phyloP scores from a whole-genome alignment of 2,797 vertebrate genomes.

The Ceryle rudis region DNA sequence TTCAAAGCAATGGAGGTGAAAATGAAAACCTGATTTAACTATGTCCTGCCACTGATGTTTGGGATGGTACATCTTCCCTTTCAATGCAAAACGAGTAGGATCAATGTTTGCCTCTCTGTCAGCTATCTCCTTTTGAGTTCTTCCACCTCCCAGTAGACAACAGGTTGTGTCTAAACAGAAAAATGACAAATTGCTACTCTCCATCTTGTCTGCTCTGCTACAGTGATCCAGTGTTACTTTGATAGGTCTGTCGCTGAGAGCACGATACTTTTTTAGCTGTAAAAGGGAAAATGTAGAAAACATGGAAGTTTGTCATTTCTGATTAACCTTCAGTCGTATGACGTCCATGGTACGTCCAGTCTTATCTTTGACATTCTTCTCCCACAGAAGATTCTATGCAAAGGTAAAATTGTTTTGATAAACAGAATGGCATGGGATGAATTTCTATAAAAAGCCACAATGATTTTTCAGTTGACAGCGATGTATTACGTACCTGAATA shows the following conservation, averaged over 20 bases:
- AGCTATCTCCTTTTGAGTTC: not conserved
- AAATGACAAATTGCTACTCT: not conserved
- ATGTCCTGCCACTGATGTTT: not conserved
- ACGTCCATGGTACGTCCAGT: constrained; percentile 86
- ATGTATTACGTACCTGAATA: constrained; percentile 86
- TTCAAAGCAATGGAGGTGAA: not conserved
- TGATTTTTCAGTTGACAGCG: not conserved
- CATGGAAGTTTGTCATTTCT: not conserved
- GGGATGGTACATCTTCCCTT: not conserved
- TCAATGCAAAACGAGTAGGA: not conserved
- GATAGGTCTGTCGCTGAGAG: not conserved
- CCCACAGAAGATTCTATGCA: constrained; percentile 93
- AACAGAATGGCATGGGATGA: not conserved
- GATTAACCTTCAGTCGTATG: constrained; percentile 90
- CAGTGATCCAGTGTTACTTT: not conserved
- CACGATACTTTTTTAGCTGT: not conserved
- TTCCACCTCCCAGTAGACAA: not conserved
- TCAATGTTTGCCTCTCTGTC: not conserved
- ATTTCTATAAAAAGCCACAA: not conserved
- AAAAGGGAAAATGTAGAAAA: not conserved
- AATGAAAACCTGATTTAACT: not conserved
- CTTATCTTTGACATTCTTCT: constrained; percentile 89
- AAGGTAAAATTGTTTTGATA: constrained; percentile 34
- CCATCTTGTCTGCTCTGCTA: not conserved
- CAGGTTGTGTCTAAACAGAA: not conserved